Base-by-base conservation (phyloP, 1,140 invertebrate genomes). In the Sitobion miscanthi region DNA sequence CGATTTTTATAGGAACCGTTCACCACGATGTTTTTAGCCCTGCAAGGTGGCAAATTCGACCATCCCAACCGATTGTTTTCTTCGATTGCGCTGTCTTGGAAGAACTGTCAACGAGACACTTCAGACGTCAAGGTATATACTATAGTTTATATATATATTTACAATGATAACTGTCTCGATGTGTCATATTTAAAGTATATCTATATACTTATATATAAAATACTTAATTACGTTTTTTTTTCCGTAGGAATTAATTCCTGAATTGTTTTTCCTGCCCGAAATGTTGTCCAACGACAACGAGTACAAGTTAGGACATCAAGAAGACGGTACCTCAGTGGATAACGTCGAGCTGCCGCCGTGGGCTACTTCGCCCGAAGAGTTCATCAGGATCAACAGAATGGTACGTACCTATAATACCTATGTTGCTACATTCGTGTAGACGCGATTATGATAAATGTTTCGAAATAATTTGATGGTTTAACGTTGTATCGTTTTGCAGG, bases 41-140 rank as follows among this genome's bases (percentile, higher is more conserved):
- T 99, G n/a, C 99, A 99, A 96, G 98, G 98, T 90, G 99, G 99
- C 45, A 99, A 99, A 95, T 99, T 99, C 95, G 99, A 99, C 95
- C 98, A 99, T 95, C 98, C 99, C 0, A 99, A 99, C 95, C 96
- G 99, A 94, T 96, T 99, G 21, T 99, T 99, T 95, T 98, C 98
- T 17, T 99, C 98, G 2, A 97, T 99, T 6, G 97, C 97, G 0
- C 96, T 99, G 42, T 98, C 99, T 8, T 99, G 99, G 99, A 99
- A 99, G 95, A 99, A 99, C 95, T 99, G 99, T 95, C 99, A 99
- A 95, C 96, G 98, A 69, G 99, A 99, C 95, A 99, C 99, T 0
- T 99, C 99, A 2, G 99, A 99, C 96, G 99, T 99, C 17, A 99
- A 99, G 96, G 98, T 98, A 96, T 94, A 94, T 88, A 62, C 30